Percentiles rank a stretch among this genome's conserved stretches.
phyloP scores from a whole-genome alignment of 2,113 vertebrate species.

The Hoplias malabaricus region DNA sequence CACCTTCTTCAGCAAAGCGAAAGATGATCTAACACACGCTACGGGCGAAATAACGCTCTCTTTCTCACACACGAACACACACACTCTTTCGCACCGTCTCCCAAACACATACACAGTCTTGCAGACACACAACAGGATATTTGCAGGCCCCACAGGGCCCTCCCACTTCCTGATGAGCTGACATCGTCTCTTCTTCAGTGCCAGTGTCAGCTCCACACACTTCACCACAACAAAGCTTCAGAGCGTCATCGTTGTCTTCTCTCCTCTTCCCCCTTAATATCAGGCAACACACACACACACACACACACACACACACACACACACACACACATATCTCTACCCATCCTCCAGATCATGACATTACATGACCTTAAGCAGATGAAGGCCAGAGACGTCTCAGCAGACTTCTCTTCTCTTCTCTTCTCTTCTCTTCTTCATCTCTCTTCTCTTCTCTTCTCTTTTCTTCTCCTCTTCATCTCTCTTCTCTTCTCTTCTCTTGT shows the following conservation, averaged over 20 bases:
- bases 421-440: background rate
- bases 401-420: background rate
- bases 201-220: conserved; percentile 54
- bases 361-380: conserved; percentile 1
- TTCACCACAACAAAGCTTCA: conserved; percentile 64
- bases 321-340: conserved; percentile 1
- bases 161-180: conserved; percentile 46
- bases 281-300: background rate
- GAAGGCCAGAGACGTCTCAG: background rate
- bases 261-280: conserved; percentile 14
- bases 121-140: conserved; percentile 6
- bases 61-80: too few relatives aligned
- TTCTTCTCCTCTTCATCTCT: background rate
- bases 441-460: background rate
- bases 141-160: conserved; percentile 21
- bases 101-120: background rate
- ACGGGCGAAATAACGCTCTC: background rate
- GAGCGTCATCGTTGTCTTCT: conserved; percentile 52
- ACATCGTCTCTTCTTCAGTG: conserved; percentile 59
- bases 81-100: background rate
- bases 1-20: background rate
- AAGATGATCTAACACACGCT: background rate
- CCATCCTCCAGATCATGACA: background rate
- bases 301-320: conserved; percentile 1
- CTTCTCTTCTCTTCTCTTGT: background rate